Evolutionary conservation across 1,140 invertebrate genomes (phyloP), one percentile per base, ranked within the genome.

Genomic region (Aphidius ervi): DNA sequence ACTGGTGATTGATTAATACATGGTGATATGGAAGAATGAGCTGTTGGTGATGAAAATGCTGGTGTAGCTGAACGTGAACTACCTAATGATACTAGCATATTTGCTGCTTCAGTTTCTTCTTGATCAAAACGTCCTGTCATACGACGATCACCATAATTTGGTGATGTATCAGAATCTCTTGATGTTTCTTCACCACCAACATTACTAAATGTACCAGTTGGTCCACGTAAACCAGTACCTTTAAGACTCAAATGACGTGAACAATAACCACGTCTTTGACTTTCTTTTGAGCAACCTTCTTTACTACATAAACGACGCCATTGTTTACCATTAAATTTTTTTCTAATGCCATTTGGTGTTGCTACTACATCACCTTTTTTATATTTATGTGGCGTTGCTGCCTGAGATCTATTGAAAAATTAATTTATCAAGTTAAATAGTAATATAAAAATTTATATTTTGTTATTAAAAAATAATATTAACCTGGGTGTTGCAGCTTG

Each of bases 261-360:
- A 78, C 97, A 99, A 79, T 88, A 99, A 6, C 97, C 97, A 63
- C 95, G 84, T 45, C 96, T 82, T 81, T 99, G 97, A 68, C 95
- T 98, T 83, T 99, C 97, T 82, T 99, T 99, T n/a, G 88, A 91
- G 80, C 97, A 99, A 58, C 91, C 91, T 74, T 95, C 91, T 77
- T 92, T 94, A 61, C 94, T 95, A 78, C 95, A 98, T 46, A 99
- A 84, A 69, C 97, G 84, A 65, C 97, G 85, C 97, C 97, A 99
- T 75, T 99, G 97, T 82, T 99, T 99, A 5, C 97, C 97, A 83
- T 99, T 99, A 78, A 97, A 99, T 82, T 99, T 99, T 82, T 99
- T 99, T 5, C 95, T 82, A 67, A 99, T 95, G 64, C 97, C 97
- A 73, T 93, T 97, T 50, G 95, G 93, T 52, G 94, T 97, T 40